Percentiles rank a stretch among this genome's conserved stretches.
phyloP scores from a whole-genome alignment of 1,140 invertebrate genomes.

The Drosophila teissieri region DNA sequence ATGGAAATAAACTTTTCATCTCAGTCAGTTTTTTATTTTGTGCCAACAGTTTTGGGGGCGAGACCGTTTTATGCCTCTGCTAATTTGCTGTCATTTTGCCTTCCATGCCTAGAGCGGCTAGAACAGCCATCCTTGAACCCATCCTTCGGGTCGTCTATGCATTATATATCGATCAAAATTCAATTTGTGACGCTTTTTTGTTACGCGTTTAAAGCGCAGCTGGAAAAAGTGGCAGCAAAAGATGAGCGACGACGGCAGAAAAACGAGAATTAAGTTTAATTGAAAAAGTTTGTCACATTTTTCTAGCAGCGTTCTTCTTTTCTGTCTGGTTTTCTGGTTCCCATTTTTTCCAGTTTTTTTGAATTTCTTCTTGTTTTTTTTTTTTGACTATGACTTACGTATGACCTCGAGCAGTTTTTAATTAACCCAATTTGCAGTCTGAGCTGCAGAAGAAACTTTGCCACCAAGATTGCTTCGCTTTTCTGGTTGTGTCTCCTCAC shows the following conservation, averaged over 20 bases:
- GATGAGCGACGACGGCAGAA: slow-evolving; percentile 26
- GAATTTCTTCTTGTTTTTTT: slow-evolving; percentile 3
- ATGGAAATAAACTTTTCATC: slow-evolving; percentile 43
- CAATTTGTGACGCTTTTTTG: slow-evolving; percentile 79
- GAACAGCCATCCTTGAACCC: neutral
- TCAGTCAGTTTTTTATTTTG: slow-evolving; percentile 7
- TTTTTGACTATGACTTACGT: slow-evolving; percentile 53
- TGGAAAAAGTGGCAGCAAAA: slow-evolving; percentile 22
- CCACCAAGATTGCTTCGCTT: slow-evolving; percentile 55
- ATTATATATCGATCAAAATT: slow-evolving; percentile 83
- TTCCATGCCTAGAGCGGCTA: slow-evolving; percentile 47
- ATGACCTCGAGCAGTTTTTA: slow-evolving; percentile 77
- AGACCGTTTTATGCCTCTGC: slow-evolving; percentile 64
- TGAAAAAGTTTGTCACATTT: slow-evolving; percentile 79
- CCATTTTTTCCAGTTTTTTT: slow-evolving; percentile 16
- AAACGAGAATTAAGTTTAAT: slow-evolving; percentile 74
- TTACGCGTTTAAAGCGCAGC: slow-evolving; percentile 60
- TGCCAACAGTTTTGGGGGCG: slow-evolving; percentile 29
- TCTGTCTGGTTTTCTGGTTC: slow-evolving; percentile 25
- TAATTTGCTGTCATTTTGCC: slow-evolving; percentile 81
- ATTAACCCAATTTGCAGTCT: slow-evolving; percentile 79
- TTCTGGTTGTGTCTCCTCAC: slow-evolving; percentile 7
- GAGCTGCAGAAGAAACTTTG: slow-evolving; percentile 55
- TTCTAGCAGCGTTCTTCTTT: slow-evolving; percentile 54
- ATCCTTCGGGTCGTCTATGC: slow-evolving; percentile 27